phyloP scores from a whole-genome alignment of 2,113 vertebrate genomes.

The Microtus oregoni region DNA sequence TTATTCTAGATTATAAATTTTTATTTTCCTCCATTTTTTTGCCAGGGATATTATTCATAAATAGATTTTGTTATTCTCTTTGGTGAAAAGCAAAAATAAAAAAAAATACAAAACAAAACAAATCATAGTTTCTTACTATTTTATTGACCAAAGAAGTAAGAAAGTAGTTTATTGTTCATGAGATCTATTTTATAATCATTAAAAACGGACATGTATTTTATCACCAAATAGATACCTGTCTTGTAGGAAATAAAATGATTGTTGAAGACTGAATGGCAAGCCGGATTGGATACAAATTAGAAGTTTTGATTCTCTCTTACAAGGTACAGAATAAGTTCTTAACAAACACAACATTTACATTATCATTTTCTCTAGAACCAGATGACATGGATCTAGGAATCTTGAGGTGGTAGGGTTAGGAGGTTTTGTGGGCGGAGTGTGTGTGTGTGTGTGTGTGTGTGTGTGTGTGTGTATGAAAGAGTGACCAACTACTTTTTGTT shows the following conservation, averaged over 20 bases:
- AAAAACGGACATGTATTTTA: not conserved
- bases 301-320: not conserved
- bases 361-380: not conserved
- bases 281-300: not conserved
- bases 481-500: not conserved
- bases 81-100: not conserved
- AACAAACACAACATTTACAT: not conserved
- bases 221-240: not conserved
- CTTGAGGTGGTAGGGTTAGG: not conserved
- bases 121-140: not conserved
- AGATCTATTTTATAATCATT: not conserved
- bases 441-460: too few species aligned
- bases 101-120: not conserved
- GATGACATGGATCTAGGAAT: not conserved
- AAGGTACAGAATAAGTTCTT: not conserved
- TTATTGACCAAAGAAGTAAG: not conserved
- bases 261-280: slow-evolving; percentile 14
- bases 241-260: not conserved
- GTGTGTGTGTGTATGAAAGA: not conserved
- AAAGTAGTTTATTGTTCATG: not conserved
- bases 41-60: not conserved
- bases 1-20: not conserved
- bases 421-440: rapidly evolving
- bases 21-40: not conserved
- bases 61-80: not conserved